Conservation (phyloP, 2,888 invertebrate genomes). For the Chrysolina americana region DNA sequence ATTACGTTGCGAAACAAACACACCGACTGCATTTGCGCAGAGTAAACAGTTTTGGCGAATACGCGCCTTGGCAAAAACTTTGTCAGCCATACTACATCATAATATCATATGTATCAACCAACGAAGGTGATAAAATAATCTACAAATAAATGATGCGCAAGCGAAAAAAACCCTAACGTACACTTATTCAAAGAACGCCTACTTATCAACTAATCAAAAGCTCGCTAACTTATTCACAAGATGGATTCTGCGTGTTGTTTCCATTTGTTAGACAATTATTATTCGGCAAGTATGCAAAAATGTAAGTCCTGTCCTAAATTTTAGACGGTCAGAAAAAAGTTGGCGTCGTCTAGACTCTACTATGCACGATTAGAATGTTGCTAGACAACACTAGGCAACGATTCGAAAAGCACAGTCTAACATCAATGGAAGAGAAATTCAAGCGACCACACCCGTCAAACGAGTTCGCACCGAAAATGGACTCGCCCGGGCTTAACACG, state of each 20-base stretch:
- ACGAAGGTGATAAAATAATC: conserved; percentile 54
- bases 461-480: conserved; percentile 59
- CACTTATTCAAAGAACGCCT: conserved; percentile 50
- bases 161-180: conserved; percentile 57
- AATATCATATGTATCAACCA: conserved; percentile 39
- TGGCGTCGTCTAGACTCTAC: conserved; percentile 56
- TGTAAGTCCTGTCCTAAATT: conserved; percentile 49
- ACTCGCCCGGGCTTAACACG: conserved; percentile 61
- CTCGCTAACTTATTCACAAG: conserved; percentile 60
- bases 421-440: conserved; percentile 38
- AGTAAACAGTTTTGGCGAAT: conserved; percentile 45
- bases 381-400: not conserved
- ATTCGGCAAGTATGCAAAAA: conserved; percentile 55
- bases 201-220: conserved; percentile 61
- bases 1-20: conserved; percentile 40
- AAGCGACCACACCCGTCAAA: conserved; percentile 63
- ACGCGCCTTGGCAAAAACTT: conserved; percentile 43
- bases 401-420: conserved; percentile 51
- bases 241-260: conserved; percentile 61
- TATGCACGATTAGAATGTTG: conserved; percentile 52
- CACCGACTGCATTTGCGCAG: conserved; percentile 49
- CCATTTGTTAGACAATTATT: conserved; percentile 53
- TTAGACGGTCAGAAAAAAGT: conserved; percentile 51
- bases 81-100: conserved; percentile 53
- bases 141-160: conserved; percentile 56